phyloP scores from a whole-genome alignment of 2,797 vertebrate species.

The Enteromius thamalakanensis region DNA sequence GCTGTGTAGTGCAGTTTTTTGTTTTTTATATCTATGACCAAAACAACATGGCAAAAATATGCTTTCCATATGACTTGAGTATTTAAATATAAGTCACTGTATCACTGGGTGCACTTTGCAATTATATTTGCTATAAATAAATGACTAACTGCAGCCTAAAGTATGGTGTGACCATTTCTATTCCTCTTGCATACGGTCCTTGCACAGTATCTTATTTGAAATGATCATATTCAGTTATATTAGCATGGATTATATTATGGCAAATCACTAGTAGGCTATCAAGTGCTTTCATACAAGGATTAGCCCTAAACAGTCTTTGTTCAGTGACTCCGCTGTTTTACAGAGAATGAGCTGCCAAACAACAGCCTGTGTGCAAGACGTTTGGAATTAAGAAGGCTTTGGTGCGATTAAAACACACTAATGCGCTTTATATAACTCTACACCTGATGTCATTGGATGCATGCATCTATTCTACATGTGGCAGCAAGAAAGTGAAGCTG shows the following conservation, averaged over 20 bases:
- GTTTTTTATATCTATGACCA: slow-evolving; percentile 47
- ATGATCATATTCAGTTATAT: neutral
- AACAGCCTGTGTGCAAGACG: slow-evolving; percentile 21
- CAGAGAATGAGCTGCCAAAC: neutral
- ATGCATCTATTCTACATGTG: neutral
- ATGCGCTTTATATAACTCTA: slow-evolving; percentile 61
- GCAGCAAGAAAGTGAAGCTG: neutral
- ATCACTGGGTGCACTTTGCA: slow-evolving; percentile 51
- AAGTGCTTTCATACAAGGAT: neutral
- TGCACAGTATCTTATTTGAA: neutral
- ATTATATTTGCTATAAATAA: slow-evolving; percentile 62
- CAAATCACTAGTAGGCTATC: neutral
- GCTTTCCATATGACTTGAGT: slow-evolving; percentile 48
- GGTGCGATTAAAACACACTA: slow-evolving; percentile 63
- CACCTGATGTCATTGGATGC: slow-evolving; percentile 42
- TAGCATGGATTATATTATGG: neutral
- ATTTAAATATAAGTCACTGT: slow-evolving; percentile 39
- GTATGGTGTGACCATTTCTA: neutral
- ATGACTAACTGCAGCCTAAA: slow-evolving; percentile 52
- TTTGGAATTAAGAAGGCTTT: slow-evolving; percentile 57
- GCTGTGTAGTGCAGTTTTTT: slow-evolving; percentile 26
- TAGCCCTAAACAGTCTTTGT: slow-evolving; percentile 2
- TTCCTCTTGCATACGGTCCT: neutral
- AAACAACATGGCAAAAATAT: slow-evolving; percentile 39
- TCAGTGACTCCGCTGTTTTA: slow-evolving; percentile 21